Evolutionary conservation across 92 coral and sea anemone species (phyloP), one percentile per base, ranked within the genome.

Genomic region (Phenganax marumi): DNA sequence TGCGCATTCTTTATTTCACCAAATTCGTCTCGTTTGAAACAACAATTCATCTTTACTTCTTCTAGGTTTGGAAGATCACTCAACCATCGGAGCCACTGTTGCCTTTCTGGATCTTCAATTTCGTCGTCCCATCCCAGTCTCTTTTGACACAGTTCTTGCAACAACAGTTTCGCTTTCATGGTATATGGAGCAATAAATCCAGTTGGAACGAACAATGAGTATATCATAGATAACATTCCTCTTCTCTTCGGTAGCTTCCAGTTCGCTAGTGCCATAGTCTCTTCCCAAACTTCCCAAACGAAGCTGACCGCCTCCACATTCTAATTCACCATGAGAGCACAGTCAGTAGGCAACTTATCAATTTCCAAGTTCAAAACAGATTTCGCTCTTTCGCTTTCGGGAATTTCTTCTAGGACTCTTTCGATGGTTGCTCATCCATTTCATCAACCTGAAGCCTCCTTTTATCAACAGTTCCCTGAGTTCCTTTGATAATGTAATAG

Each of bases 321-420:
- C 88, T 85, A 85, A 79, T 85, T 80, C 66, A 80, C 14, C 12
- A 85, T n/a, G n/a, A n/a, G n/a, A n/a, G n/a, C n/a, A n/a, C n/a
- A n/a, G n/a, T n/a, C n/a, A n/a, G n/a, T n/a, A 62, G 58, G 25
- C 24, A 43, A 12, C 25, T 75, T 75, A 75, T 75, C 80, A 50
- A 11, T 51, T 51, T 75, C 80, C 64, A 75, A 60, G 58, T 66
- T 49, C 23, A 80, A 10, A 8, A 80, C 76, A 25, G 81, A 68
- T 26, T 49, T 80, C 11, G 81, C 84, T 65, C 84, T 62, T 26
- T 80, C 76, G 16, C 12, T 47, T 57, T 75, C 75, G 0, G 86
- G 86, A 3, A 83, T 70, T 16, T 60, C 81, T 24, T 6, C 85
- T 51, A 70, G 3, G 10, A 71, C 68, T 21, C 18, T 56, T 17